A percentile compares a stretch with the other conserved stretches of the same genome.
phyloP scores from a whole-genome alignment of 1,140 invertebrate species.

The Zaprionus capensis region DNA sequence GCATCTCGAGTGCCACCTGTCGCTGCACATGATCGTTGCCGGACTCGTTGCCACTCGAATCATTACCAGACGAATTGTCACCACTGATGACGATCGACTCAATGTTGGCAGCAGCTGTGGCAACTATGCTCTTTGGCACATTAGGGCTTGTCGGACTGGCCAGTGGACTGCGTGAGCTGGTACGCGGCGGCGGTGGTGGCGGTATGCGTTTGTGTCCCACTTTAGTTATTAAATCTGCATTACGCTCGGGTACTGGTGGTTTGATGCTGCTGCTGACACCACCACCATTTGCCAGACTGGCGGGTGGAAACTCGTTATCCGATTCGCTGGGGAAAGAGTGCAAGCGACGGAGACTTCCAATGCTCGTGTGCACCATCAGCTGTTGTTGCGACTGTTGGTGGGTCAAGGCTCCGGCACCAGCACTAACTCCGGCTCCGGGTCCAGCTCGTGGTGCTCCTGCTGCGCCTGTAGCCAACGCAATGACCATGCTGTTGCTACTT shows the following conservation, averaged over 20 bases:
- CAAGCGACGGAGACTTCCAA: slow-evolving; percentile 87
- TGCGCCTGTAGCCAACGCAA: slow-evolving; percentile 53
- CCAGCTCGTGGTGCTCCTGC: slow-evolving; percentile 22
- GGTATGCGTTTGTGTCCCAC: slow-evolving; percentile 89
- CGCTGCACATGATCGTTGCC: slow-evolving; percentile 88
- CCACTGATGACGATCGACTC: slow-evolving; percentile 23
- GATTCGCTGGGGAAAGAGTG: slow-evolving; percentile 91
- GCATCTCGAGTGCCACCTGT: slow-evolving; percentile 91
- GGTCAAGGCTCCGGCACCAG: neutral
- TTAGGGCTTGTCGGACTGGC: slow-evolving; percentile 90
- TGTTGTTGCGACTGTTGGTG: slow-evolving; percentile 57
- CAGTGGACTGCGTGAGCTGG: slow-evolving; percentile 91
- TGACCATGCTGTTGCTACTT: slow-evolving; percentile 59
- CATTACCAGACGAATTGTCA: slow-evolving; percentile 71
- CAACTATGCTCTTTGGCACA: slow-evolving; percentile 85
- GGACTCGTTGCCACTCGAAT: slow-evolving; percentile 87
- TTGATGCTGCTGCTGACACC: slow-evolving; percentile 84
- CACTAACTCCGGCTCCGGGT: neutral
- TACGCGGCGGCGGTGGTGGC: slow-evolving; percentile 93
- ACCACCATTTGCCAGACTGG: slow-evolving; percentile 30
- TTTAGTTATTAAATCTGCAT: slow-evolving; percentile 88
- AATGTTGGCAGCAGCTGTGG: slow-evolving; percentile 30
- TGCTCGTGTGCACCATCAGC: slow-evolving; percentile 85
- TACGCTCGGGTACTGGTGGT: slow-evolving; percentile 91
- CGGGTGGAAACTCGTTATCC: slow-evolving; percentile 88